Base-by-base conservation (phyloP, 2,113 vertebrate genomes). In the Calidris pygmaea region DNA sequence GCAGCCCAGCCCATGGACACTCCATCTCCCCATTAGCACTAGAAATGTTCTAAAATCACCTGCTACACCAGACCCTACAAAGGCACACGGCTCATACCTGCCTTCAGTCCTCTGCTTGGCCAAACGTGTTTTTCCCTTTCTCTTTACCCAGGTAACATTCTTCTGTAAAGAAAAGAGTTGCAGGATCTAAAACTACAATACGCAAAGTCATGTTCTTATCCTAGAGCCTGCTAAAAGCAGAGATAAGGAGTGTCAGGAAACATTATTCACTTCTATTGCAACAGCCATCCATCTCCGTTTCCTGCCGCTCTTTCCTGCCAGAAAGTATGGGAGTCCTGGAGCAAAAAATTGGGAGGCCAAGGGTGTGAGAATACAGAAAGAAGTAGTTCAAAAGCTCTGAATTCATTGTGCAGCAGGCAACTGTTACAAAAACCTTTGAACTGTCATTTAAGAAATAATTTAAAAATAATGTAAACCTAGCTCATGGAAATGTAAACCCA, bases 131-230 rank as follows among this genome's bases (percentile, higher is more conserved):
- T 3, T 87, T 60, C 48, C 78, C 15, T 20, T 95, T 39, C 52
- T 89, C 75, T 78, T 92, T 68, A 65, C 58, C 52, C 12, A 1
- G 2, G 35, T n/a, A 53, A 8, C 52, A 9, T 8, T 18, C 41
- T 87, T 78, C 23, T 68, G 62, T 71, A 47, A n/a, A 84, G 45
- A 8, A 59, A 55, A 10, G 5, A 7, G 17, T 21, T 37, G 15
- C 29, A 62, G 37, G 7, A 86, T 12, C 24, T 76, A 10, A 77
- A 88, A 24, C 2, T 4, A 63, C 19, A 24, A 24, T 4, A 62
- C 0, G 0, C 22, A 14, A 45, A 93, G 32, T 73, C n/a, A 66
- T 0, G 0, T 47, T 47, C 16, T 82, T 56, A 27, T 5, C n/a
- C 70, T 18, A 65, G 4, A 65, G 6, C 12, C 73, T 67, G 20